Evolutionary conservation across 2,797 vertebrate species (phyloP), one percentile per base, ranked within the genome.

Genomic region (Anabas testudineus): DNA sequence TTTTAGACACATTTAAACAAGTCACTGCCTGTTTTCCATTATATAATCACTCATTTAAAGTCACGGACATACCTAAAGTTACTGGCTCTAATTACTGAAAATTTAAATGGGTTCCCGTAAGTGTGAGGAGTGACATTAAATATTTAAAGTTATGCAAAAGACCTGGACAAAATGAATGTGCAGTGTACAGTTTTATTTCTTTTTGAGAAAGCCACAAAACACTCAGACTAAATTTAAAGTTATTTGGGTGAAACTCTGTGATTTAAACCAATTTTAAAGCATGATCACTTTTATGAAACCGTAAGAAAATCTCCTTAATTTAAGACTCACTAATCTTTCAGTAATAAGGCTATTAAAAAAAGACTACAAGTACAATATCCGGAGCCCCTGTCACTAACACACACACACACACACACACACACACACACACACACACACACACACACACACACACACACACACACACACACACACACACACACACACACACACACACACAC

Each of bases 351-450:
- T 86, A 86, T 90, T 86, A 2, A 24, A 30, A 30, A 18, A 83
- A 78, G 81, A 86, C 78, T 83, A 87, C 87, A 87, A 82, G 73
- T 83, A 87, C 78, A 86, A 90, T 76, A 86, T 84, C 81, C 74
- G 82, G 79, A 84, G 72, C 73, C 74, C 45, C 52, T 71, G 54
- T 67, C 49, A n/a, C n/a, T n/a, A n/a, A 28, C 26, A 28, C 26
- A 57, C 71, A 70, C 67, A 58, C 77, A 54, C 55, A 67, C 79
- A 75, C 78, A 76, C 42, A 56, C 68, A 59, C 78, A 74, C 69
- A 24, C 10, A n/a, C 57, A 42, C 57, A 76, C 42, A 56, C 68
- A 59, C 78, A 74, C 69, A 24, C 10, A n/a, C 57, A 42, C 57
- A 28, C 26, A 28, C 26, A 57, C 71, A 70, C 67, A 58, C 77